Base-by-base conservation (phyloP, 1,140 invertebrate genomes). In the Pseudomyrmex gracilis region DNA sequence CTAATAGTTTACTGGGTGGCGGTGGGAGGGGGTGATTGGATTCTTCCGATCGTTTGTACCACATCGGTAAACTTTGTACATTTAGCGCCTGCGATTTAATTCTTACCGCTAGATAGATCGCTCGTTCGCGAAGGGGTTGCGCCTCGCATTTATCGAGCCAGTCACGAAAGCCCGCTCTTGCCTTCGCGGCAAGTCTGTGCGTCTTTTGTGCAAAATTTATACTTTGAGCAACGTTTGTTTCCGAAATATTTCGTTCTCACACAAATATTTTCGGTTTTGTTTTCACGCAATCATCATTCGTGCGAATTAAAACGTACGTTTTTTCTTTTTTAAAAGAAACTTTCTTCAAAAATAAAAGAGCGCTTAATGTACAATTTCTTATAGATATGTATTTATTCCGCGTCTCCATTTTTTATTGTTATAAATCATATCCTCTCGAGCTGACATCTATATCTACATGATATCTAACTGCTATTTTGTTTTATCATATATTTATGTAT, bases 1-100 rank as follows among this genome's bases (percentile, higher is more conserved):
- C 82, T 92, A 92, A 92, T 92, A 92, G 91, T 92, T 93, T 89
- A 87, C 73, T n/a, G 53, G 73, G 34, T 0, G 34, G 34, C 34
- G 34, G 34, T n/a, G 34, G 34, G 5, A 34, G 34, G 34, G 66
- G 71, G 84, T 92, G 91, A 94, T 94, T 92, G 92, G 89, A 91
- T 92, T 92, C 88, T 85, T 78, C 85, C 84, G 80, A 87, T 90
- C 90, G 87, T 90, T 89, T 84, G 90, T 92, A 93, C 88, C 86
- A 87, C 90, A 87, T 93, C 84, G 90, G 92, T 89, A 93, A 93
- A 93, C 90, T 93, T 93, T 93, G 90, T 88, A 91, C 91, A 93
- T 92, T 92, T 92, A 90, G 80, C 87, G 86, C 66, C 85, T 67
- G 70, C 20, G 53, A 71, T 70, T 80, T 80, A 61, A 61, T 55